A percentile compares a stretch with the other conserved stretches of the same genome.
Conservation (phyloP, 2,797 vertebrate species). For the Lithobates pipiens region DNA sequence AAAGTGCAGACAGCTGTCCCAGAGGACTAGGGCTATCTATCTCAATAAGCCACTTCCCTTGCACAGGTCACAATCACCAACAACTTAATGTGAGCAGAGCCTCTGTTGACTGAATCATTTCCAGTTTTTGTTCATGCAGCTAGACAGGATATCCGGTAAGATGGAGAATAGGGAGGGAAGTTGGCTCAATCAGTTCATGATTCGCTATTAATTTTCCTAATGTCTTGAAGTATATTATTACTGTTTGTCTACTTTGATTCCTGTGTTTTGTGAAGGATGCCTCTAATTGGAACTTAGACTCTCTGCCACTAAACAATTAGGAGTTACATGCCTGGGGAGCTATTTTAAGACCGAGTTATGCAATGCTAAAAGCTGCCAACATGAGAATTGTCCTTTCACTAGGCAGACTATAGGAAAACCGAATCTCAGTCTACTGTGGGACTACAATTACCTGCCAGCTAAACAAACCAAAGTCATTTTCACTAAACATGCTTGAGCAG, state of each 20-base stretch:
- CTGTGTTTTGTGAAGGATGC: constrained; percentile 59
- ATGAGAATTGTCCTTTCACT: neutral
- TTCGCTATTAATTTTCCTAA: constrained; percentile 68
- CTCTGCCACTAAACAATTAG: constrained; percentile 40
- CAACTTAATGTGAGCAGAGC: constrained; percentile 79
- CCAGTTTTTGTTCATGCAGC: constrained; percentile 82
- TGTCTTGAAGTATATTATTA: constrained; percentile 66
- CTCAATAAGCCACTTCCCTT: constrained; percentile 78
- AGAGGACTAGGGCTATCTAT: constrained; percentile 74
- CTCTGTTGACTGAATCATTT: constrained; percentile 84
- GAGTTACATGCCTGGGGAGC: neutral
- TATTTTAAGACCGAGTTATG: constrained; percentile 40
- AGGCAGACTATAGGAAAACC: neutral
- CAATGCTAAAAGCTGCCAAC: neutral
- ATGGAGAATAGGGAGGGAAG: constrained; percentile 76
- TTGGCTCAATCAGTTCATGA: constrained; percentile 73
- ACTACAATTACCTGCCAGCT: neutral
- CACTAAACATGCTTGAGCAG: neutral
- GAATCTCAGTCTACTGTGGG: neutral
- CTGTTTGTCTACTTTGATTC: constrained; percentile 66
- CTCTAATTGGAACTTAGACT: constrained; percentile 47
- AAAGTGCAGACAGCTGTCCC: constrained; percentile 68
- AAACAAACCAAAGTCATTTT: neutral
- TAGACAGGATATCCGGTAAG: constrained; percentile 83
- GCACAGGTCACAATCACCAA: constrained; percentile 76